Percentiles rank a stretch among this genome's conserved stretches.
phyloP scores from a whole-genome alignment of 2,113 vertebrate species.

The Taxidea taxus region DNA sequence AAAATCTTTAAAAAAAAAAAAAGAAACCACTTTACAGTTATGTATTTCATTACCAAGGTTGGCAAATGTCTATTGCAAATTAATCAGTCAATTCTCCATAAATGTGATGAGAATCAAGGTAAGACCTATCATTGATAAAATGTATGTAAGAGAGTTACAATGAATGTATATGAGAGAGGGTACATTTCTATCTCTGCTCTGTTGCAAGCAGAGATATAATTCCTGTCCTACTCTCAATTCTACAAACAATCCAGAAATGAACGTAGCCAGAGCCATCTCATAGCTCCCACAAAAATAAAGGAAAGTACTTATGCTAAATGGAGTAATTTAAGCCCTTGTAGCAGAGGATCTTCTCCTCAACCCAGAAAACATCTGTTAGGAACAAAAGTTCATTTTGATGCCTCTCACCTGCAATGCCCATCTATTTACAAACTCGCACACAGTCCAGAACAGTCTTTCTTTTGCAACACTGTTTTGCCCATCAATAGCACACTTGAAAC shows the following conservation, averaged over 20 bases:
- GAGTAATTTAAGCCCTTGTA: not conserved
- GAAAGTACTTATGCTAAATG: not conserved
- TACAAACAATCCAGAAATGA: not conserved
- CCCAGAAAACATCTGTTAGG: not conserved
- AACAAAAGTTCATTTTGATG: not conserved
- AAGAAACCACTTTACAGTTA: not conserved
- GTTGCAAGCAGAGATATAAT: not conserved
- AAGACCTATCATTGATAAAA: not conserved
- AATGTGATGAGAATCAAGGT: not conserved
- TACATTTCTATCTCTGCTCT: not conserved
- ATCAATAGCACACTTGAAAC: not conserved
- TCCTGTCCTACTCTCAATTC: not conserved
- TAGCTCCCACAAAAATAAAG: not conserved
- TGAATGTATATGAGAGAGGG: not conserved
- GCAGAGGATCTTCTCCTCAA: not conserved
- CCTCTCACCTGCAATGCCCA: not conserved
- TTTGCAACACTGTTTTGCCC: not conserved
- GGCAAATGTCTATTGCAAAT: not conserved
- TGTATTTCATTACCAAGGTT: not conserved
- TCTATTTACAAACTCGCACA: not conserved
- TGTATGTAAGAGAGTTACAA: not conserved
- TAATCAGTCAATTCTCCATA: not conserved
- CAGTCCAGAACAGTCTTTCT: not conserved
- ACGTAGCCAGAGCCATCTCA: not conserved
- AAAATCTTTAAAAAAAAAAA: too few species aligned